Base-by-base conservation (phyloP, 2,113 vertebrate species). In the Cichladusa arquata region DNA sequence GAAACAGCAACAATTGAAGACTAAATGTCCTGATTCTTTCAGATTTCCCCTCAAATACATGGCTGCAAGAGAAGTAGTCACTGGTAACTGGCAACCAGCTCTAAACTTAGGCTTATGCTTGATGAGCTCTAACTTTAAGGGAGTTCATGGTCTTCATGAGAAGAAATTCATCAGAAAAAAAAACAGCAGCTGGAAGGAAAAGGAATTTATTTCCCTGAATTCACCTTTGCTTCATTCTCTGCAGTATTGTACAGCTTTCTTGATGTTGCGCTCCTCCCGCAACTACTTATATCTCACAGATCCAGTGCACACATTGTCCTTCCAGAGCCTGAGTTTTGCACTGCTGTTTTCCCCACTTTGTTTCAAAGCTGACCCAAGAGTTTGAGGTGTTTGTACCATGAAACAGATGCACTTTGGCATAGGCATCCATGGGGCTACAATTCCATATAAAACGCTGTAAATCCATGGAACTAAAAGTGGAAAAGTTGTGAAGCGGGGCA, bases 311-410 rank as follows among this genome's bases (percentile, higher is more conserved):
- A 29, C 3, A 23, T 9, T 70, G 19, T 29, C 12, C 8, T 71
- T 58, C 74, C 26, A 54, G 23, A 79, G 14, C 3, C 33, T 0
- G 2, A 20, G 17, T 33, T 58, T 13, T 26, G 34, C 22, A 5
- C 31, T 0, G 0, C 1, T 0, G 53, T 58, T 72, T 61, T 1
- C 4, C 2, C 9, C 33, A 17, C 24, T 53, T 85, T 66, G 7
- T 24, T 81, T 74, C 56, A 29, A 74, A 79, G 16, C 6, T 20
- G 34, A 15, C 15, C 2, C 11, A 47, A 40, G 22, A 11, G 2
- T 50, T 14, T 54, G 33, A 71, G 9, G 5, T 61, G 3, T 42
- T 53, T 14, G 1, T 16, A 26, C 11, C 29, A 60, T 3, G 3
- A 56, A 89, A 86, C 2, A 26, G 12, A 11, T 36, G 6, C 2